A percentile compares a stretch with the other conserved stretches of the same genome.
Evolutionary conservation across 2,113 vertebrate species (phyloP).

Genomic region (Syrrhaptes paradoxus): DNA sequence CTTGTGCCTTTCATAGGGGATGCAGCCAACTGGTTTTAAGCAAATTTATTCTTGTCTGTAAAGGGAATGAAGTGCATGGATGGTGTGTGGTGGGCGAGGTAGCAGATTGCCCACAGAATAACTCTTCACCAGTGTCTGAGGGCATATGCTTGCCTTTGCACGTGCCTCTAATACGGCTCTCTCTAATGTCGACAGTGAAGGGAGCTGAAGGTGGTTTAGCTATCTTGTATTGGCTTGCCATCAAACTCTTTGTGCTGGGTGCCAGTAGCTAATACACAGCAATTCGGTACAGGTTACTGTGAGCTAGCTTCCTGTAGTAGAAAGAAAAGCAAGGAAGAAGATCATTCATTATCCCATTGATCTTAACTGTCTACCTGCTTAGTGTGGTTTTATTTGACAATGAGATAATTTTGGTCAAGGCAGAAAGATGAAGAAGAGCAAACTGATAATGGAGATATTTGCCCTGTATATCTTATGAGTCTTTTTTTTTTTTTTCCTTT

Average conservation of each 20-base stretch:
- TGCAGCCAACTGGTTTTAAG: neutral
- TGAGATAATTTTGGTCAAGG: neutral
- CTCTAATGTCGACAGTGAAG: neutral
- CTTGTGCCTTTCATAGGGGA: rapidly evolving
- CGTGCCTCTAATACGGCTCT: neutral
- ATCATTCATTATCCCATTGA: neutral
- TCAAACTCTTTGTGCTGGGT: neutral
- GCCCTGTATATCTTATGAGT: neutral
- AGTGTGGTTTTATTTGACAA: neutral
- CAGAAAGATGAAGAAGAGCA: neutral
- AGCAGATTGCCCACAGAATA: too few species aligned
- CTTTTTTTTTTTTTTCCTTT: neutral
- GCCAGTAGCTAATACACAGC: neutral
- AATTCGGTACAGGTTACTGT: neutral
- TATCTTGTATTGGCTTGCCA: rapidly evolving
- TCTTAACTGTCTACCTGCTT: neutral
- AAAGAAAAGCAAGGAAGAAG: neutral
- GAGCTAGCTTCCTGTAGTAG: neutral
- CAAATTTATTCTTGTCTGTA: neutral
- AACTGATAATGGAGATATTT: neutral
- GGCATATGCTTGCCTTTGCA: neutral
- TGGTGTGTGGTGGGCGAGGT: neutral
- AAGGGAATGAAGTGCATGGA: neutral
- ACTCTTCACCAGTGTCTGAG: neutral
- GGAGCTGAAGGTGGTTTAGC: neutral